A percentile compares a stretch with the other conserved stretches of the same genome.
Evolutionary conservation across 2,113 vertebrate genomes (phyloP).

Genomic region (Pelusios castaneus): DNA sequence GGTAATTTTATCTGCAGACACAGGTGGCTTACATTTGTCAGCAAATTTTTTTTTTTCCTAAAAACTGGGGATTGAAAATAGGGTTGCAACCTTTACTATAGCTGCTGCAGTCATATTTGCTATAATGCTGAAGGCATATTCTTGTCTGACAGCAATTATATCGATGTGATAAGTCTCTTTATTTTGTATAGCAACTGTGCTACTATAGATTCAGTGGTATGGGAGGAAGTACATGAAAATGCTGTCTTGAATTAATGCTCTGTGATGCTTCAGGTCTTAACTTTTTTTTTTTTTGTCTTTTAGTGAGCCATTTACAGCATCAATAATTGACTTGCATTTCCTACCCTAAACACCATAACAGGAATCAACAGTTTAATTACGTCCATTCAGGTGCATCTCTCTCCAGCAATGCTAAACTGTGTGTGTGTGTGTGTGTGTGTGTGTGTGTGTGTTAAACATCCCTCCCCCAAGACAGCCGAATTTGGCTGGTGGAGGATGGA

Average conservation of each 20-base stretch:
- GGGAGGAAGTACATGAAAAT: not conserved
- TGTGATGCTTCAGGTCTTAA: not conserved
- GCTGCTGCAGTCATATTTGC: not conserved
- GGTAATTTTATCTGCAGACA: not conserved
- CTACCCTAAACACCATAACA: not conserved
- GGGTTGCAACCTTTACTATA: not conserved
- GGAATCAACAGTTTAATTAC: not conserved
- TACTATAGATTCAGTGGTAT: not conserved
- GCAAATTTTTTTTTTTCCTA: not conserved
- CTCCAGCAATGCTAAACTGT: not conserved
- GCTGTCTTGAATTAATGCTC: not conserved
- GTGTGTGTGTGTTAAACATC: no score
- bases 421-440: no score
- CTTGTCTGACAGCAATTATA: not conserved
- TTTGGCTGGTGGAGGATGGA: conserved; percentile 6
- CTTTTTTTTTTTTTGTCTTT: not conserved
- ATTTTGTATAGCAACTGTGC: not conserved
- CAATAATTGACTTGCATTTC: not conserved
- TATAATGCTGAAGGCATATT: not conserved
- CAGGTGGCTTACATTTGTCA: not conserved
- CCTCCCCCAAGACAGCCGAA: not conserved
- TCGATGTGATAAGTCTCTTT: fast-evolving
- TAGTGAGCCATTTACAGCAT: not conserved
- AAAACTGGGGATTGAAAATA: not conserved
- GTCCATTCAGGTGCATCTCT: not conserved